Base-by-base conservation (phyloP, 2,113 vertebrate genomes). In the Takifugu flavidus region DNA sequence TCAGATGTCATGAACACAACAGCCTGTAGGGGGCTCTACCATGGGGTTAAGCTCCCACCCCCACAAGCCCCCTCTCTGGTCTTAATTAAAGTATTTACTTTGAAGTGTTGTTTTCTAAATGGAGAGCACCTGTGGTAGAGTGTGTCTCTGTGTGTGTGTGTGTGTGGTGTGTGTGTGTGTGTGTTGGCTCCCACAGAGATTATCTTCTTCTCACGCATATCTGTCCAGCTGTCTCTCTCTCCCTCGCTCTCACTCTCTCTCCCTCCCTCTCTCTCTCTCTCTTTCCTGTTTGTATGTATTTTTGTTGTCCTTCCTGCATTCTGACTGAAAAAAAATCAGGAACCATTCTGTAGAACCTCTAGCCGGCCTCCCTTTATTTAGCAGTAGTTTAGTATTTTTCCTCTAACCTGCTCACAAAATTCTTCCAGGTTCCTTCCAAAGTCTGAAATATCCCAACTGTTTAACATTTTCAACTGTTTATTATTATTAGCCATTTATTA, bases 61-160 rank as follows among this genome's bases (percentile, higher is more conserved):
- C 45, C 13, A 15, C 71, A 53, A 47, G 59, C 60, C 65, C 53
- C 13, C 50, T 34, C 56, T 49, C 77, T 72, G 77, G 46, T 77
- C 64, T 74, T 68, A 65, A 61, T 79, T 71, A 63, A 72, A 74
- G 61, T 62, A 71, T 79, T 74, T 79, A 74, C 80, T 79, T 79
- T 74, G 70, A 77, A 74, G 69, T 67, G 69, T 67, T 72, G 67
- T 78, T 80, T 75, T 70, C 68, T 77, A 69, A 72, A 80, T 78
- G 72, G 60, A 73, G 46, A 76, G 63, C 74, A 76, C 66, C 78
- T 78, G 78, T 75, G 69, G 11, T 53, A 56, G 20, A 26, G 13
- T 26, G 25, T 54, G 50, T 51, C 13, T 29, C 29, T 57, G 25
- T 31, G 34, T 65, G 54, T 45, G 46, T 68, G 42, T 49, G 57